phyloP scores from a whole-genome alignment of 2,888 invertebrate species.

The Pandemis cinnamomeana region DNA sequence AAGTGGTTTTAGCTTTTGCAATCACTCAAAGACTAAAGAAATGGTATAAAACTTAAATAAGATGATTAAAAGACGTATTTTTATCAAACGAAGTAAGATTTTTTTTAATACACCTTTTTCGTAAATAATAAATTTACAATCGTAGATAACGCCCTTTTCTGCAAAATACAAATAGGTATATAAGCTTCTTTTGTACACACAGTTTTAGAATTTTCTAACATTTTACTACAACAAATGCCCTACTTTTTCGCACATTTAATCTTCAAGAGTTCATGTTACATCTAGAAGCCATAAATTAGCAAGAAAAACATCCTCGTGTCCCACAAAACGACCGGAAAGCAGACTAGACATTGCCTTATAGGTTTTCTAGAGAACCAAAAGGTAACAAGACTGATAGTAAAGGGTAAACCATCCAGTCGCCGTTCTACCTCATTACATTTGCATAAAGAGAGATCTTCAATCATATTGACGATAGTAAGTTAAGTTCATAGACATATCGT shows the following conservation, averaged over 20 bases:
- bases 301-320: constrained; percentile 40
- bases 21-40: not conserved
- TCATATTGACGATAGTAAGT: not conserved
- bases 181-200: too few relatives aligned
- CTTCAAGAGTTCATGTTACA: constrained; percentile 26
- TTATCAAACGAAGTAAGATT: too few relatives aligned
- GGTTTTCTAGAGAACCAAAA: constrained; percentile 15
- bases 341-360: constrained; percentile 35
- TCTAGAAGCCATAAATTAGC: constrained; percentile 35
- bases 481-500: not conserved
- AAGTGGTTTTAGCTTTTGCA: not conserved
- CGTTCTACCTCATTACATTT: constrained; percentile 8
- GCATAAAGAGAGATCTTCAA: not conserved
- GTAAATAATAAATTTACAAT: too few relatives aligned
- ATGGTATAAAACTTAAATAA: not conserved
- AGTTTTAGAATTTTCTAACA: too few relatives aligned
- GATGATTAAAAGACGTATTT: not conserved
- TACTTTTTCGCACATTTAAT: not conserved
- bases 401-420: constrained; percentile 10
- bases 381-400: constrained; percentile 9
- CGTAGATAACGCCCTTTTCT: too few relatives aligned
- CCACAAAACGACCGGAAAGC: constrained; percentile 37
- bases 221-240: not conserved
- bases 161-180: too few relatives aligned
- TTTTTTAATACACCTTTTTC: too few relatives aligned